Conservation (phyloP, 2,113 vertebrate genomes). For the Arizona elegans region DNA sequence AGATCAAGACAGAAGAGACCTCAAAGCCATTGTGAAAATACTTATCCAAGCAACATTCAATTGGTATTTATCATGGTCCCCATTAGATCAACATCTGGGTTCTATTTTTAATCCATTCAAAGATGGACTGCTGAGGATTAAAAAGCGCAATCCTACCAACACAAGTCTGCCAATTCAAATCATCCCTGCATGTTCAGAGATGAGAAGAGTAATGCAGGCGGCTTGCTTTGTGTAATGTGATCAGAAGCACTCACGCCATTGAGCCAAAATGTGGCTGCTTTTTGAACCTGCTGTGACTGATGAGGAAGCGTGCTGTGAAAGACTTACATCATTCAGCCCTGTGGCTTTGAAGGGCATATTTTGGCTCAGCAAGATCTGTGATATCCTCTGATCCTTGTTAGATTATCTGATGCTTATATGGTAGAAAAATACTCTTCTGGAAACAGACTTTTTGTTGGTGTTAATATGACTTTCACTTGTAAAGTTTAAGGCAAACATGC, state of each 20-base stretch:
- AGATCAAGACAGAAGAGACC: not conserved
- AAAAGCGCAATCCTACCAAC: not conserved
- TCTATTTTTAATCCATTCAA: not conserved
- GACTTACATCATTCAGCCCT: not conserved
- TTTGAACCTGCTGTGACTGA: not conserved
- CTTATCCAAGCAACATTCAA: not conserved
- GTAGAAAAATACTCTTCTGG: not conserved
- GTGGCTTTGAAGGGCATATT: slow-evolving; percentile 2
- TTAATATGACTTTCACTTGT: not conserved
- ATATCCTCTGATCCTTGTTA: not conserved
- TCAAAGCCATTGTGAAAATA: not conserved
- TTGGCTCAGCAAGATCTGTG: slow-evolving; percentile 1
- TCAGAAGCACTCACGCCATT: not conserved
- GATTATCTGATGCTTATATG: not conserved
- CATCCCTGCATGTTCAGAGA: not conserved
- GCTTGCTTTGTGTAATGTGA: slow-evolving; percentile 1
- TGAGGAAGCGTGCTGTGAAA: slow-evolving; percentile 2
- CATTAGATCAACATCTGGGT: slow-evolving; percentile 7
- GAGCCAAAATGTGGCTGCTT: not conserved
- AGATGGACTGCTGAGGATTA: not conserved
- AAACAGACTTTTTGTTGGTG: not conserved
- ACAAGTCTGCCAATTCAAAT: slow-evolving; percentile 7
- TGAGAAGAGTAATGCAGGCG: not conserved
- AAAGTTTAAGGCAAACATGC: not conserved
- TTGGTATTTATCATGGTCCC: not conserved